Conservation (phyloP, 2,113 vertebrate genomes). For the Apodemus speciosus region DNA sequence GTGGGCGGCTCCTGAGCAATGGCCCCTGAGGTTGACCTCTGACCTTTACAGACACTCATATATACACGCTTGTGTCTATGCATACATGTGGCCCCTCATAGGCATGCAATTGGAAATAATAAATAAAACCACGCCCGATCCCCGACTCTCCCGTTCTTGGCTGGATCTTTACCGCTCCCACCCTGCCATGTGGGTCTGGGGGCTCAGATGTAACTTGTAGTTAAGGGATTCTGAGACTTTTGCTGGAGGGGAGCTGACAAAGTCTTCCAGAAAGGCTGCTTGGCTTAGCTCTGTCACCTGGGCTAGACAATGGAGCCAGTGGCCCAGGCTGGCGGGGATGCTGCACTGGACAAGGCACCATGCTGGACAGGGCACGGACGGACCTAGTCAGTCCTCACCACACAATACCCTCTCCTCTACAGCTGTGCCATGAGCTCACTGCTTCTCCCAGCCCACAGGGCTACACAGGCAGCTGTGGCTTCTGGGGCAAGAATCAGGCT, state of each 20-base stretch:
- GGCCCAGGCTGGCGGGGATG: conserved; percentile 23
- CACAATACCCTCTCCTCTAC: conserved; percentile 53
- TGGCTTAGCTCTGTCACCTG: conserved; percentile 69
- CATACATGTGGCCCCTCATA: background rate
- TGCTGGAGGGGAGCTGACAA: background rate
- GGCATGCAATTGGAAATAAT: background rate
- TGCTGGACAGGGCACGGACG: conserved; percentile 41
- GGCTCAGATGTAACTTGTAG: background rate
- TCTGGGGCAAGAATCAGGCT: conserved; percentile 29
- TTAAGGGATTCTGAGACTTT: background rate
- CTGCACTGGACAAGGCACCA: background rate
- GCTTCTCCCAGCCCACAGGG: conserved; percentile 24
- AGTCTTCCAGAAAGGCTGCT: background rate
- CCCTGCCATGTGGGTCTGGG: background rate
- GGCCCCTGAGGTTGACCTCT: background rate
- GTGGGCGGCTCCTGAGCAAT: background rate
- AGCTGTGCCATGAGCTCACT: conserved; percentile 79
- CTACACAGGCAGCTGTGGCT: conserved; percentile 48
- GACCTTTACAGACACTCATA: background rate
- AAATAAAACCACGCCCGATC: background rate
- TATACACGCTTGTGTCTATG: background rate
- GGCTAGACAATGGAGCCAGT: conserved; percentile 72
- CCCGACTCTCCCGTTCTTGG: background rate
- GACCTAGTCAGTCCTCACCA: conserved; percentile 20
- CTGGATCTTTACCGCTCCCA: background rate